Conservation (phyloP, 2,797 vertebrate genomes). For the Pseudochirops cupreus region DNA sequence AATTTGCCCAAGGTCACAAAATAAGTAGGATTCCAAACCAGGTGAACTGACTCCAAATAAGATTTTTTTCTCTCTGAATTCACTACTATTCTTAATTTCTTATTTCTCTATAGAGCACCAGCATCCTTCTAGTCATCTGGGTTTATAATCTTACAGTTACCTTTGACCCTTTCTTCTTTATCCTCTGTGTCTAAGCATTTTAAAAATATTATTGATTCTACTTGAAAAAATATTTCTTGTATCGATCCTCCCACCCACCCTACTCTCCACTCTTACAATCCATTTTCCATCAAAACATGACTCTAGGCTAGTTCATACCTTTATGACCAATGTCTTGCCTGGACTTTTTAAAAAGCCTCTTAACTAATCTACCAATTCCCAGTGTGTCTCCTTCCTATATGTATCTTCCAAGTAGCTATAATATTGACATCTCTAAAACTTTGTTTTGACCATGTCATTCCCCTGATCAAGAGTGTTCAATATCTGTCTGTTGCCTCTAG, state of each 20-base stretch:
- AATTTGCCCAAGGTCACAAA: not conserved
- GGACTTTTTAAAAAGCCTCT: too few relatives aligned
- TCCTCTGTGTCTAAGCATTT: not conserved
- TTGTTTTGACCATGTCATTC: not conserved
- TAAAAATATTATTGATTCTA: not conserved
- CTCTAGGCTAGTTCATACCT: too few relatives aligned
- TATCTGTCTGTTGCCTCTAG: not conserved
- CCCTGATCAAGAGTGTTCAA: not conserved
- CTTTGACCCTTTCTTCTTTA: not conserved
- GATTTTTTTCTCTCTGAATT: not conserved
- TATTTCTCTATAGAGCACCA: not conserved
- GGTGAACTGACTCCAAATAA: not conserved
- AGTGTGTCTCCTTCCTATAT: not conserved
- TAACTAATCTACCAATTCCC: too few relatives aligned
- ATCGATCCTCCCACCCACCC: rapidly evolving
- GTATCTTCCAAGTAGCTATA: not conserved
- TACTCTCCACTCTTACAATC: not conserved
- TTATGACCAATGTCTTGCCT: too few relatives aligned
- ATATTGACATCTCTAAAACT: not conserved
- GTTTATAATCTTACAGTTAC: too few relatives aligned
- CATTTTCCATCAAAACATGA: not conserved
- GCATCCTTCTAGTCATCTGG: not conserved
- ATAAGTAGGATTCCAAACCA: not conserved
- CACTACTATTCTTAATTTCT: not conserved
- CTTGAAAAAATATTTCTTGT: not conserved